phyloP scores from a whole-genome alignment of 2,797 vertebrate species.

The Muraenolepis orangiensis region DNA sequence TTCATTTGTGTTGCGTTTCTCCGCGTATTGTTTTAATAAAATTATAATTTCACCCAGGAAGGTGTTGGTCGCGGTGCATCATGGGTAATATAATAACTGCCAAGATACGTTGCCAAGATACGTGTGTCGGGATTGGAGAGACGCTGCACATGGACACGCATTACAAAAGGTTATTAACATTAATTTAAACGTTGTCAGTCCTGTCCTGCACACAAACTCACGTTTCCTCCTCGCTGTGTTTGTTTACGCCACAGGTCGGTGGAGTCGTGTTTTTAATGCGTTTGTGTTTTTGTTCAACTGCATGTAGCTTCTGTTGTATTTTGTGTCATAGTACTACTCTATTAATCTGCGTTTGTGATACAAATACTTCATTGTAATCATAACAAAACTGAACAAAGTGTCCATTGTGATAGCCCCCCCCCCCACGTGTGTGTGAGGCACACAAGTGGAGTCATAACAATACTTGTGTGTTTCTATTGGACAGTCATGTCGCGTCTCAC shows the following conservation, averaged over 20 bases:
- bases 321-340: too few relatives aligned
- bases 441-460: not conserved
- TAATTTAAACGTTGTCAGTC: not conserved
- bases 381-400: too few relatives aligned
- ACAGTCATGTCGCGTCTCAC: slow-evolving; percentile 53
- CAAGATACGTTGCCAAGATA: slow-evolving; percentile 10
- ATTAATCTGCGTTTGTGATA: too few relatives aligned
- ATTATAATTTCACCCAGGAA: not conserved
- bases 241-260: not conserved
- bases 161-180: not conserved
- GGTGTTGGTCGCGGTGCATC: slow-evolving; percentile 28
- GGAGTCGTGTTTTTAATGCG: too few relatives aligned
- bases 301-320: not conserved
- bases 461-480: slow-evolving; percentile 1
- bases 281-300: not conserved
- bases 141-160: not conserved
- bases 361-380: too few relatives aligned
- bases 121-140: slow-evolving; percentile 26
- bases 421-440: not conserved
- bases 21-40: not conserved
- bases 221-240: not conserved
- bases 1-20: too few relatives aligned
- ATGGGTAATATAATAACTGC: slow-evolving; percentile 55
- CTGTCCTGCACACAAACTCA: too few relatives aligned
- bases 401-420: too few relatives aligned